Conservation (phyloP, 2,113 vertebrate species). For the Himantopus leucocephalus region DNA sequence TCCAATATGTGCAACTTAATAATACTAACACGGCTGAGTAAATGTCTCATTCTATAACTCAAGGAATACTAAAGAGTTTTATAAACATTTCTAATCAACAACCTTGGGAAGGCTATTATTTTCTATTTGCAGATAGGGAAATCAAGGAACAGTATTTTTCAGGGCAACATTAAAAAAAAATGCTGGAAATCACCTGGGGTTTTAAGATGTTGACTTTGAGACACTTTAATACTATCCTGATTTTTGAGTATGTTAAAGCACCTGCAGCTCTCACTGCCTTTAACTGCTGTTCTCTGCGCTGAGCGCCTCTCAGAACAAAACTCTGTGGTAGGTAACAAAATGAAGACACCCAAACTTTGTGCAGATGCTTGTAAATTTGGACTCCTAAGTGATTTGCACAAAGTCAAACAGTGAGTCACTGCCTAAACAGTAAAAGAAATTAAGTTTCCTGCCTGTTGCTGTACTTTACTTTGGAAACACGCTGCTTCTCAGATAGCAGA, state of each 20-base stretch:
- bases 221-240: background rate
- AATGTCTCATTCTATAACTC: background rate
- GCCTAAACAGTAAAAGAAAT: background rate
- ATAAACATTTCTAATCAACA: background rate
- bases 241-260: background rate
- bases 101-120: background rate
- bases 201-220: background rate
- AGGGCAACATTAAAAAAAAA: background rate
- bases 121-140: background rate
- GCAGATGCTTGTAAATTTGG: background rate
- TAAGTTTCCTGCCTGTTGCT: background rate
- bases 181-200: background rate
- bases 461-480: background rate
- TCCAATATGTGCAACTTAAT: background rate
- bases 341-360: background rate
- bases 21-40: background rate
- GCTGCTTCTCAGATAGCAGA: background rate
- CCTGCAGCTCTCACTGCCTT: background rate
- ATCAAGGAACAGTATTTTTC: background rate
- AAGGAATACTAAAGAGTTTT: background rate
- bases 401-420: background rate
- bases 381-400: background rate
- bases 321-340: background rate
- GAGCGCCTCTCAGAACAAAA: background rate
- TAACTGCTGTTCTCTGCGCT: background rate